Conservation (phyloP, 2,797 vertebrate species). For the Hoplostethus mediterraneus region DNA sequence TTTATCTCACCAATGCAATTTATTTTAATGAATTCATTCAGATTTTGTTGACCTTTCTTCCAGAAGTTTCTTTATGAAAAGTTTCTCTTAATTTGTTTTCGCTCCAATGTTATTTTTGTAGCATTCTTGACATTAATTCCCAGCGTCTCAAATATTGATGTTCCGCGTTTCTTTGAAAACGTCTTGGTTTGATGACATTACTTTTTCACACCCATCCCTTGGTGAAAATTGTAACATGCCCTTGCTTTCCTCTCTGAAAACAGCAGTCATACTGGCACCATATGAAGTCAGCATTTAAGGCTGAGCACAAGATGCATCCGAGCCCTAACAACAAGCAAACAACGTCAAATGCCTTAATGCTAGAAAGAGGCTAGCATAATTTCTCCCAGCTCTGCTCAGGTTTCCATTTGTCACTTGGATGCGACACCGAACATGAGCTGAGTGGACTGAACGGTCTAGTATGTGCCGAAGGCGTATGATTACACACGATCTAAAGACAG, state of each 20-base stretch:
- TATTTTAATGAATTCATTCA: constrained; percentile 12
- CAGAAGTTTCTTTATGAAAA: constrained; percentile 12
- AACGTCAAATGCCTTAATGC: neutral
- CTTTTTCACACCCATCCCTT: constrained; percentile 22
- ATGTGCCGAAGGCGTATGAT: neutral
- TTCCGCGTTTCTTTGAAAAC: constrained; percentile 11
- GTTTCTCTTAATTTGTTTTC: constrained; percentile 21
- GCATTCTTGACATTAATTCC: constrained; percentile 13
- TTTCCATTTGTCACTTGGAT: neutral
- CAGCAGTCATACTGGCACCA: neutral
- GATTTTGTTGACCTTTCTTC: constrained; percentile 25
- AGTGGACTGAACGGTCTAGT: neutral
- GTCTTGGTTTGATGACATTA: neutral
- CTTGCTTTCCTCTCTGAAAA: constrained; percentile 14
- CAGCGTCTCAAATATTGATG: neutral
- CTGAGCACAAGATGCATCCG: neutral
- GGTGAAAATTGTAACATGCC: neutral
- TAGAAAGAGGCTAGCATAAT: neutral
- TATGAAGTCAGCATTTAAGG: neutral
- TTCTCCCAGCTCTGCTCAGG: neutral
- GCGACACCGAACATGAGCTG: no score
- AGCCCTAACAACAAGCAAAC: neutral
- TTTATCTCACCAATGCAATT: constrained; percentile 20
- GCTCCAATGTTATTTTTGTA: constrained; percentile 1
- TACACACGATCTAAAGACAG: neutral